Percentiles rank a stretch among this genome's conserved stretches.
Conservation (phyloP, 2,888 invertebrate genomes). For the Limnephilus auricula region DNA sequence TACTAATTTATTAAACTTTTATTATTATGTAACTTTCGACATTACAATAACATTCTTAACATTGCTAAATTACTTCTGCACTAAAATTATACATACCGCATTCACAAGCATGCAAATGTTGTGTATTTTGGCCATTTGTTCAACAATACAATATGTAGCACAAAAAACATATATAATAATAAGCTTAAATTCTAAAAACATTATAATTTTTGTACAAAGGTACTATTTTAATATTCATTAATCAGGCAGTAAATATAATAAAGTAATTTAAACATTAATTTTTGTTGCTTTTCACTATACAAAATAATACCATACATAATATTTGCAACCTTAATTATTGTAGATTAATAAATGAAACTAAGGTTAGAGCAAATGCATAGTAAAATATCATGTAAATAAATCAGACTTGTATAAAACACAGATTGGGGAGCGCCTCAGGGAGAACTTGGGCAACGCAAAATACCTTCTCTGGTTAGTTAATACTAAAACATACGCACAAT, state of each 20-base stretch:
- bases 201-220: background rate
- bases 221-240: background rate
- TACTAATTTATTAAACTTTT: background rate
- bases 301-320: background rate
- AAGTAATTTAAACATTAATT: background rate
- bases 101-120: background rate
- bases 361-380: background rate
- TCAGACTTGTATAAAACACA: constrained; percentile 6
- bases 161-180: background rate
- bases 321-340: background rate
- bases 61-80: too few relatives aligned
- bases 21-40: background rate
- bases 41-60: too few relatives aligned
- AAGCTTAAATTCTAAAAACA: background rate
- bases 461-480: background rate
- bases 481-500: background rate
- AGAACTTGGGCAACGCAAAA: background rate
- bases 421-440: background rate
- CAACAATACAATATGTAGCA: background rate
- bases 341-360: background rate
- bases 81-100: too few relatives aligned
- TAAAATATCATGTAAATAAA: background rate
- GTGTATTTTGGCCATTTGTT: background rate
- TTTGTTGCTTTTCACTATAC: background rate
- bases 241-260: background rate